Percentiles rank a stretch among this genome's conserved stretches.
Conservation (phyloP, 1,140 invertebrate species). For the Pseudobourletiella spinata region DNA sequence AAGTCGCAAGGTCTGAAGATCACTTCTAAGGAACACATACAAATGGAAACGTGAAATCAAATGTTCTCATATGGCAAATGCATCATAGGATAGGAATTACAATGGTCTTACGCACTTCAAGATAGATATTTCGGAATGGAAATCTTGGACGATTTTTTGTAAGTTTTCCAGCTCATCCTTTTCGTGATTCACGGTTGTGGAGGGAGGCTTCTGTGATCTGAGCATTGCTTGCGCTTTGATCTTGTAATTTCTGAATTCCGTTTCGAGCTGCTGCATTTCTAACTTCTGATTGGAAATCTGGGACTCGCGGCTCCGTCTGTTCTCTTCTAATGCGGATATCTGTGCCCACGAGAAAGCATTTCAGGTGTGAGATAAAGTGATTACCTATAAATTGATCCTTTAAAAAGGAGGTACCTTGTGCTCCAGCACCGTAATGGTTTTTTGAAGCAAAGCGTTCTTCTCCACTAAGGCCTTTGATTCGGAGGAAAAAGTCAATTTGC, state of each 20-base stretch:
- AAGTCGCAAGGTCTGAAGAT: slow-evolving; percentile 25
- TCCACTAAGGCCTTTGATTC: slow-evolving; percentile 29
- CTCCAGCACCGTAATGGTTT: slow-evolving; percentile 20
- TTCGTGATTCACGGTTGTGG: not conserved
- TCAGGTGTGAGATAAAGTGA: not conserved
- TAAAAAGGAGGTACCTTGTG: slow-evolving; percentile 22
- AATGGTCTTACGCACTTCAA: slow-evolving; percentile 28
- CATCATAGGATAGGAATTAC: not conserved
- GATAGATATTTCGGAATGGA: slow-evolving; percentile 33
- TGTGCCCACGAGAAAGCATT: slow-evolving; percentile 1
- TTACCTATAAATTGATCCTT: not conserved
- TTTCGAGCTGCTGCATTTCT: slow-evolving; percentile 33
- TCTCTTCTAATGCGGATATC: slow-evolving; percentile 34
- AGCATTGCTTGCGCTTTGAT: slow-evolving; percentile 34
- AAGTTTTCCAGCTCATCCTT: slow-evolving; percentile 34
- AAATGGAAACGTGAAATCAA: too few relatives aligned
- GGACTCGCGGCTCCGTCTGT: slow-evolving; percentile 30
- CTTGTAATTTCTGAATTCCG: slow-evolving; percentile 34
- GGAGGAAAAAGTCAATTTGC: slow-evolving; percentile 28
- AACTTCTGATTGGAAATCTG: slow-evolving; percentile 33
- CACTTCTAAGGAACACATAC: too few relatives aligned
- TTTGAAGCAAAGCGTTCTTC: slow-evolving; percentile 13
- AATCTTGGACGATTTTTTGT: slow-evolving; percentile 35
- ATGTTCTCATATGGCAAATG: not conserved
- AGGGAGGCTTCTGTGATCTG: slow-evolving; percentile 25